Evolutionary conservation across 2,888 invertebrate species (phyloP), one percentile per base, ranked within the genome.

Genomic region (Tetragonisca angustula): DNA sequence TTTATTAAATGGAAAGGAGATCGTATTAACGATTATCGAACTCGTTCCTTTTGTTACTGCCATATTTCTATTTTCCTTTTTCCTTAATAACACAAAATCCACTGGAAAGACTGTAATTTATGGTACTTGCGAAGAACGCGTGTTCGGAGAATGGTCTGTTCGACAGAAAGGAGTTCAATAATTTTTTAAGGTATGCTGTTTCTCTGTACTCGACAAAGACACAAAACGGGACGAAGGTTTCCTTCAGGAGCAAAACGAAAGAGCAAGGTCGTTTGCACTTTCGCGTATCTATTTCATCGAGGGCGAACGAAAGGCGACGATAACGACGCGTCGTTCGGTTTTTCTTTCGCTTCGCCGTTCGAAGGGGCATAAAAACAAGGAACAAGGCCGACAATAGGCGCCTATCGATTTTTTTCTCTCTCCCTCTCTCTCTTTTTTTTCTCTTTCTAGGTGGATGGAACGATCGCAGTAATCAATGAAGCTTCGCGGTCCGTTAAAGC

Each of bases 401-500:
- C 43, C 43, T 70, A 85, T 79, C 69, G 84, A 68, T 82, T 80
- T 71, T 76, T 4, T 32, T 32, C 73, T 67, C 24, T 36, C 61
- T 15, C 67, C 2, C 32, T 32, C 73, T 67, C 24, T 36, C 61
- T 17, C 9, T 43, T 9, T 43, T 9, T 43, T 43, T 9, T 36
- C 1, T 43, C 9, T 43, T 43, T 43, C 43, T 11, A 9, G 43
- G 43, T 13, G 49, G 56, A 67, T 59, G 56, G 79, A 52, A 74
- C 54, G 64, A 77, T 59, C 79, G 71, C 50, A 74, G 83, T 71
- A 83, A 87, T 88, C 84, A 86, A 84, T 86, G 89, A 91, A 90
- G 86, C 87, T 91, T 91, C 86, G 90, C 91, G 90, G 83, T 88
- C 86, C 86, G 86, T 91, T 91, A 89, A 91, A 89, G 87, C 90